Percentiles rank a stretch among this genome's conserved stretches.
These are phyloP conservation scores for Tenthredo notha DNA, from an alignment of 2,888 invertebrate species.

Conservation along the genomic window DNA sequence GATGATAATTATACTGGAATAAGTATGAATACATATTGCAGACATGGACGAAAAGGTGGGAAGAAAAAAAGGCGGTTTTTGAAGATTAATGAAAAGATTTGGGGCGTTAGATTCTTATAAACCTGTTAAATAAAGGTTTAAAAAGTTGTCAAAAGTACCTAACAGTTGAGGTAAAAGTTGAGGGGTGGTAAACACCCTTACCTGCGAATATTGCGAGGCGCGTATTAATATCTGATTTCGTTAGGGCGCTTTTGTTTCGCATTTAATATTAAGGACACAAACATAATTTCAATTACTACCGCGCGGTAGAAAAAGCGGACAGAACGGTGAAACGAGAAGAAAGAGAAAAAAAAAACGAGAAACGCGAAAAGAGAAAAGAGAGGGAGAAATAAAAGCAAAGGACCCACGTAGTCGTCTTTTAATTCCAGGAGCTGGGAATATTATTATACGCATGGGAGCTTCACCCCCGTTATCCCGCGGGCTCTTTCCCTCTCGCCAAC, in stretches of 20 bases:
- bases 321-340: background rate
- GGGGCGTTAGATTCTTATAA: background rate
- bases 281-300: constrained; percentile 40
- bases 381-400: constrained; percentile 16
- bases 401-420: constrained; percentile 45
- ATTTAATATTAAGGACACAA: constrained; percentile 38
- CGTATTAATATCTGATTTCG: constrained; percentile 29
- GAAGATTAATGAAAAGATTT: background rate
- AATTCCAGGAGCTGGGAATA: constrained; percentile 45
- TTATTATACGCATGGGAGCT: constrained; percentile 49
- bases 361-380: background rate
- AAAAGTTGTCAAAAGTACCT: constrained; percentile 15
- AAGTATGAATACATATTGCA: background rate
- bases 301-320: background rate
- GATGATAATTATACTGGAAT: background rate
- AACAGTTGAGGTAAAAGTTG: background rate
- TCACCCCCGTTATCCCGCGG: background rate
- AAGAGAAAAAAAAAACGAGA: background rate
- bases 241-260: constrained; percentile 29
- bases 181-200: background rate
- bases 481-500: background rate
- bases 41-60: background rate
- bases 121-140: background rate
- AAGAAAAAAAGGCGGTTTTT: background rate
- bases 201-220: background rate